A percentile compares a stretch with the other conserved stretches of the same genome.
phyloP scores from a whole-genome alignment of 2,113 vertebrate genomes.

The Hippocampus guttulatus region DNA sequence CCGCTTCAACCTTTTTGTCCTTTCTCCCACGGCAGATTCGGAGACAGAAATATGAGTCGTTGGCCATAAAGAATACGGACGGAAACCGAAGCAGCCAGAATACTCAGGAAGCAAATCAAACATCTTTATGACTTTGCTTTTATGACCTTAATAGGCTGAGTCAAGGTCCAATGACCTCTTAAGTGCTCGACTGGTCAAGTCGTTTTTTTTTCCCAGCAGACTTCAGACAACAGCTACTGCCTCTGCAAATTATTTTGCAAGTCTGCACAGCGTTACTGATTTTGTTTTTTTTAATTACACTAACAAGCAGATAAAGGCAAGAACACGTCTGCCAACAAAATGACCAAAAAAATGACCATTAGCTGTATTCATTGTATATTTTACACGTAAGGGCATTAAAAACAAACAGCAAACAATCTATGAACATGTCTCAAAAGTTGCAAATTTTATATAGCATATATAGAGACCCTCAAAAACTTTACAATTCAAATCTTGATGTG shows the following conservation, averaged over 20 bases:
- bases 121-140: conserved; percentile 62
- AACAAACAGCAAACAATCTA: conserved; percentile 8
- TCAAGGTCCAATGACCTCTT: conserved; percentile 49
- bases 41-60: conserved; percentile 57
- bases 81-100: conserved; percentile 57
- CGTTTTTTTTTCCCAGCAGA: conserved; percentile 18
- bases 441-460: not conserved
- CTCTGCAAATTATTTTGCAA: conserved; percentile 1
- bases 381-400: conserved; percentile 9
- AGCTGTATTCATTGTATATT: conserved; percentile 14
- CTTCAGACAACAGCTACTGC: conserved; percentile 40
- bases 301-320: conserved; percentile 22
- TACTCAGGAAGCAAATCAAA: conserved; percentile 70
- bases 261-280: conserved; percentile 20
- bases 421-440: not conserved
- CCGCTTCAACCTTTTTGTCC: conserved; percentile 47
- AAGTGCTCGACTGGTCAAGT: conserved; percentile 56
- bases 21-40: conserved; percentile 17
- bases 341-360: conserved; percentile 34
- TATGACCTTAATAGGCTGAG: conserved; percentile 59
- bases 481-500: not conserved
- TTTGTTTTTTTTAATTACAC: conserved; percentile 22
- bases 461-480: not conserved
- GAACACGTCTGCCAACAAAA: conserved; percentile 30
- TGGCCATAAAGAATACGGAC: conserved; percentile 55